Percentiles rank a stretch among this genome's conserved stretches.
Conservation (phyloP, 2,888 invertebrate species). For the Myopa testacea region DNA sequence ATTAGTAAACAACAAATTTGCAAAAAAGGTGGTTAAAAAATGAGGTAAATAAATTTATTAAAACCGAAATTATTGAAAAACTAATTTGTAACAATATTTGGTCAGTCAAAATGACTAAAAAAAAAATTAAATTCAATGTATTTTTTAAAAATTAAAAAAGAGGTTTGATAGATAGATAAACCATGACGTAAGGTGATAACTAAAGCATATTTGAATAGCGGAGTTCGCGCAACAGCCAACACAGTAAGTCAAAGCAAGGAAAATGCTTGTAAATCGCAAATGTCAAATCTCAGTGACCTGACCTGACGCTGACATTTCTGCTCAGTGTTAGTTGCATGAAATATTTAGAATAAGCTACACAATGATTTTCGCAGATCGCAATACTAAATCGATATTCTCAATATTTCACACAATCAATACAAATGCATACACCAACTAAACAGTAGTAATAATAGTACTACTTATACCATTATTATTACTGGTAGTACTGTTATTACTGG, state of each 20-base stretch:
- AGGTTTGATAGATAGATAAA: too few species aligned
- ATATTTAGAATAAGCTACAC: slow-evolving; percentile 38
- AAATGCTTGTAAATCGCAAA: slow-evolving; percentile 64
- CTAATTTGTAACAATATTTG: background rate
- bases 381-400: slow-evolving; percentile 50
- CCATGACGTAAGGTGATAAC: background rate
- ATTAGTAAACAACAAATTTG: background rate
- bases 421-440: slow-evolving; percentile 31
- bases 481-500: slow-evolving; percentile 9
- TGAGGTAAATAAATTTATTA: background rate
- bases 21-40: too few species aligned
- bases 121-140: background rate
- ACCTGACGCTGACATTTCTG: background rate
- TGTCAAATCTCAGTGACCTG: slow-evolving; percentile 41
- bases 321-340: slow-evolving; percentile 31
- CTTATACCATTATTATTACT: background rate
- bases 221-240: slow-evolving; percentile 44
- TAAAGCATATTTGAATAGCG: slow-evolving; percentile 30
- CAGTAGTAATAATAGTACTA: slow-evolving; percentile 6
- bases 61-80: background rate
- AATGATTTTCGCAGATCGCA: background rate
- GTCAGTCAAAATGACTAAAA: too few species aligned
- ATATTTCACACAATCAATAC: slow-evolving; percentile 58
- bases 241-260: slow-evolving; percentile 60
- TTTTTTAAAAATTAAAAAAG: background rate